These are phyloP conservation scores for Digitonthophagus gazella DNA, from an alignment of 2,888 invertebrate genomes.

Conservation along the genomic window DNA sequence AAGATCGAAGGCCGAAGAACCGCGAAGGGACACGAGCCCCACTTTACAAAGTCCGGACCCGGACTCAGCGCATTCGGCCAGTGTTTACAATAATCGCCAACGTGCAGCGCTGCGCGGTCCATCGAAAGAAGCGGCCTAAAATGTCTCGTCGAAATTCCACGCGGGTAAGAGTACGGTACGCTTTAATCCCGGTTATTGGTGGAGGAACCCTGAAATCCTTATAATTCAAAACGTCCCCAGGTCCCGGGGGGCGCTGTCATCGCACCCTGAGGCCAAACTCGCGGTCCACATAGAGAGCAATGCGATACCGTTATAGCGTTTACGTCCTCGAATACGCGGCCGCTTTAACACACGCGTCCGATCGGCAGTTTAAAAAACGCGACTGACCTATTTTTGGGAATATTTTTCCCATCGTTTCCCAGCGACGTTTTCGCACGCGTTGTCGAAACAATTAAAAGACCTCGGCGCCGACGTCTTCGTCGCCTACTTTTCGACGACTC, in stretches of 20 bases:
- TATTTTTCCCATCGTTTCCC: neutral
- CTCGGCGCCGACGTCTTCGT: too few species aligned
- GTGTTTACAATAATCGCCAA: conserved; percentile 48
- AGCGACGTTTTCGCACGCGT: neutral
- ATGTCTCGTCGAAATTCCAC: conserved; percentile 21
- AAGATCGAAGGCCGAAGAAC: conserved; percentile 40
- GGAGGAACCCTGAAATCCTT: conserved; percentile 15
- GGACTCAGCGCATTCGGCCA: conserved; percentile 42
- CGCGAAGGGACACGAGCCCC: conserved; percentile 49
- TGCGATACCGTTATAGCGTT: conserved; percentile 33
- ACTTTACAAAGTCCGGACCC: conserved; percentile 46
- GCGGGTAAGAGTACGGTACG: conserved; percentile 16
- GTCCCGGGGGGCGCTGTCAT: conserved; percentile 25
- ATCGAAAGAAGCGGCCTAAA: conserved; percentile 8
- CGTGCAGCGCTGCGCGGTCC: conserved; percentile 37
- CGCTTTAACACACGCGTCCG: conserved; percentile 23
- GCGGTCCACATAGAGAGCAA: conserved; percentile 20
- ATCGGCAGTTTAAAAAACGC: conserved; percentile 10
- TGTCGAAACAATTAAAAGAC: neutral
- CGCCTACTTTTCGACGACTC: conserved; percentile 4
- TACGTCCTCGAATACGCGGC: conserved; percentile 31
- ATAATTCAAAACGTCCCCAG: conserved; percentile 18
- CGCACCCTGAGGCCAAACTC: conserved; percentile 21
- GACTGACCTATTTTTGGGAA: conserved; percentile 10
- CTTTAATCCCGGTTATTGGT: conserved; percentile 10